These are phyloP conservation scores for Pomatorhinus ruficollis DNA, from an alignment of 2,113 vertebrate species.

Conservation along the genomic window DNA sequence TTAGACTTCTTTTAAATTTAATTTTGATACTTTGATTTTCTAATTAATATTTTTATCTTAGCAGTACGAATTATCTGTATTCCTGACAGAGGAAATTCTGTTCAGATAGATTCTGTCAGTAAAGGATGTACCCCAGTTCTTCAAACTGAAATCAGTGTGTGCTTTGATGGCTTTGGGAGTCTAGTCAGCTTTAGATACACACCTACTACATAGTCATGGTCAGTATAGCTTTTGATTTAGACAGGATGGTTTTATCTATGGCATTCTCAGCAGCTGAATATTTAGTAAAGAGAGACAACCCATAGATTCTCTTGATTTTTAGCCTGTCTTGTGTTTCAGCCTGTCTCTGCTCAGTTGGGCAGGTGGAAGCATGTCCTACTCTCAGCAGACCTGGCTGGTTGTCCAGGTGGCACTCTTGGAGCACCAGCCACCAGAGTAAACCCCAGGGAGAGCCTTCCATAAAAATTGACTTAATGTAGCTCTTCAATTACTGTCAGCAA, in stretches of 20 bases:
- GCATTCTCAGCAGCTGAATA: background rate
- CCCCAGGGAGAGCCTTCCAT: background rate
- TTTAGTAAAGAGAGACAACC: background rate
- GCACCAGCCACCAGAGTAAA: background rate
- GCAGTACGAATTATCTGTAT: background rate
- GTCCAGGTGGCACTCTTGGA: background rate
- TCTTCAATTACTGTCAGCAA: background rate
- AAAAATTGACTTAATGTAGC: background rate
- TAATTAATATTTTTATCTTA: background rate
- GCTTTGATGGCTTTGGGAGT: background rate
- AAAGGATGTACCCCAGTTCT: background rate
- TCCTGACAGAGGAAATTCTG: background rate
- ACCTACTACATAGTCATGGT: background rate
- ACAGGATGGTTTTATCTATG: background rate
- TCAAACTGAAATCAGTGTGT: background rate
- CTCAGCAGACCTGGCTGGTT: background rate
- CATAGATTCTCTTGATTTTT: background rate
- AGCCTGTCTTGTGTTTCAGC: background rate
- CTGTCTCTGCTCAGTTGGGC: fast-evolving
- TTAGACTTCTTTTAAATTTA: background rate
- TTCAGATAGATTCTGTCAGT: background rate
- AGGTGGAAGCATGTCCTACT: background rate
- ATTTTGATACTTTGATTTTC: background rate
- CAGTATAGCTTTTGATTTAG: background rate
- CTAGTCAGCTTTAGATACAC: background rate